A percentile compares a stretch with the other conserved stretches of the same genome.
Conservation (phyloP, 2,888 invertebrate species). For the Sialis lutaria region DNA sequence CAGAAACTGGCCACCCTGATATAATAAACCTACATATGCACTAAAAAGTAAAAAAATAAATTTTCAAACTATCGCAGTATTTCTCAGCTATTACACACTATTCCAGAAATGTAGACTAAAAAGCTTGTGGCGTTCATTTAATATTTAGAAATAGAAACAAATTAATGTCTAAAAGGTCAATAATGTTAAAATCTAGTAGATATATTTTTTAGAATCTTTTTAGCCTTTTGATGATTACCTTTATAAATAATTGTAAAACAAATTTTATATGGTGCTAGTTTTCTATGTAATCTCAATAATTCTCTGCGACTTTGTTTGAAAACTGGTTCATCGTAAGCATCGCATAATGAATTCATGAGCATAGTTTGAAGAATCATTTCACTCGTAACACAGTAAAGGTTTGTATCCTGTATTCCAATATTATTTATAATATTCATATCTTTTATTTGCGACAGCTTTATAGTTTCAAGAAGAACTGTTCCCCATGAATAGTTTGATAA, state of each 20-base stretch:
- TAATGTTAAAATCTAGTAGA: too few species aligned
- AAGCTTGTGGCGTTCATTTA: too few species aligned
- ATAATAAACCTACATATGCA: too few species aligned
- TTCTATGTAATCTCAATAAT: constrained; percentile 43
- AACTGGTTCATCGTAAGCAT: constrained; percentile 33
- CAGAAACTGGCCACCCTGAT: too few species aligned
- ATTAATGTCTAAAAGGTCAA: too few species aligned
- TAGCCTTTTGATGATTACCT: constrained; percentile 21
- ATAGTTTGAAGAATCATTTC: constrained; percentile 31
- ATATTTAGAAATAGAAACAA: too few species aligned
- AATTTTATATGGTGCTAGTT: constrained; percentile 61
- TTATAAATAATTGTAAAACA: constrained; percentile 35
- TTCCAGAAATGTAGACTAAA: too few species aligned
- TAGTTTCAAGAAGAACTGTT: constrained; percentile 40
- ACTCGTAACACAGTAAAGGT: constrained; percentile 23
- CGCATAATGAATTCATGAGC: constrained; percentile 34
- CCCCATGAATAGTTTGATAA: constrained; percentile 46
- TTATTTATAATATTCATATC: constrained; percentile 12
- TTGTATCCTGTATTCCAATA: constrained; percentile 1
- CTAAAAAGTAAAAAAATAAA: too few species aligned
- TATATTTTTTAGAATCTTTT: too few species aligned
- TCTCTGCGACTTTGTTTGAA: constrained; percentile 27
- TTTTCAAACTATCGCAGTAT: too few species aligned
- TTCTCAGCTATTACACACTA: too few species aligned
- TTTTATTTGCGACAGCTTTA: constrained; percentile 24